Base-by-base conservation (phyloP, 2,888 invertebrate species). In the Chloromyia formosa region DNA sequence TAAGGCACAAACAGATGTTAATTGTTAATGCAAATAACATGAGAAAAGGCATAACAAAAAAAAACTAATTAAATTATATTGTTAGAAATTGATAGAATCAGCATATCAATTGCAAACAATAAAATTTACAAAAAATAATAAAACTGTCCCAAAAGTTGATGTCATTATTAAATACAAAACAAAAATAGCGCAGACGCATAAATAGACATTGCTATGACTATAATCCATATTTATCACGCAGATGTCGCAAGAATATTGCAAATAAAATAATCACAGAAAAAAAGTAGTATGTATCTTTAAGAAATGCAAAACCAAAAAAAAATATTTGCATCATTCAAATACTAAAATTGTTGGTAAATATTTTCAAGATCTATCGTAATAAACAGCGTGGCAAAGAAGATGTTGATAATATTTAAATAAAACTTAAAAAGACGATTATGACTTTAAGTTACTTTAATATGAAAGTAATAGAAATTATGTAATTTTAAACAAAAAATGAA, bases 61-160 rank as follows among this genome's bases (percentile, higher is more conserved):
- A 42, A 16, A 71, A 71, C 7, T 61, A 58, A 9, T 74, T 53
- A 77, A 76, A 76, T 53, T 68, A 71, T 77, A 78, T 78, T 80
- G 80, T 80, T 79, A 80, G 83, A 80, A 76, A 80, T 82, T 82
- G 80, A 83, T 82, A 83, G 82, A 84, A 84, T 83, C 84, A 84
- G 84, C 84, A 84, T 84, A 84, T 84, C 84, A 84, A 83, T 84
- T 81, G 79, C 66, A 78, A 80, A 79, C 79, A 78, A 77, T 78
- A 78, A 73, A 78, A 78, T 79, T 77, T 79, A 77, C 69, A 78
- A 77, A 77, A 74, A 76, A 75, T 75, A 78, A 40, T 58, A 18
- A 23, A 66, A 68, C 22, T 49, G 20, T 68, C 23, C 45, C n/a
- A 69, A 66, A 68, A 66, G 49, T 68, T 45, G 60, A 68, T 68